A percentile compares a stretch with the other conserved stretches of the same genome.
phyloP scores from a whole-genome alignment of 2,888 invertebrate species.

The Tethea ocularis region DNA sequence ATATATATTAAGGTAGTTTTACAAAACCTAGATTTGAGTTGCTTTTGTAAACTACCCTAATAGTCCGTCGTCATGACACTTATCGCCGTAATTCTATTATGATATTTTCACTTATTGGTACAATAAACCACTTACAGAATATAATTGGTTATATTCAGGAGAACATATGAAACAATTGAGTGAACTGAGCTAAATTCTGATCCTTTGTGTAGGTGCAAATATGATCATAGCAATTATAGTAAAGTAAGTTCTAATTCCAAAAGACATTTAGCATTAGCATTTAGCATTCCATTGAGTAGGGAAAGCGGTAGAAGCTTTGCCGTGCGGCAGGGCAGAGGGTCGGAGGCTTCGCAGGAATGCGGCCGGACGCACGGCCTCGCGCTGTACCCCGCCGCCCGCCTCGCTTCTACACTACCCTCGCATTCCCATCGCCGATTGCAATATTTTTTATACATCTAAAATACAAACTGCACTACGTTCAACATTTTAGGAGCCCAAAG shows the following conservation, averaged over 20 bases:
- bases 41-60: no score
- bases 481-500: no score
- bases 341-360: slow-evolving; percentile 78
- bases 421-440: not conserved
- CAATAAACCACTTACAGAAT: not conserved
- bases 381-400: slow-evolving; percentile 22
- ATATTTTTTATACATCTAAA: not conserved
- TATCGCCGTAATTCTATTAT: no score
- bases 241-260: slow-evolving; percentile 10
- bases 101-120: not conserved
- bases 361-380: slow-evolving; percentile 54
- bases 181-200: not conserved
- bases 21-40: no score
- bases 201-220: not conserved
- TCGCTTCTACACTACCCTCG: slow-evolving; percentile 5
- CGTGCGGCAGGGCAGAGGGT: slow-evolving; percentile 48
- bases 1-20: no score
- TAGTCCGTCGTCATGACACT: no score
- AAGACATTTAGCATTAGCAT: no score
- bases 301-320: slow-evolving; percentile 56
- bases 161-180: not conserved
- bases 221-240: not conserved
- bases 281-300: slow-evolving; percentile 45
- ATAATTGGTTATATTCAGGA: not conserved
- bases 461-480: not conserved